These are phyloP conservation scores for Actinostola sp. DNA, from an alignment of 92 coral and sea anemone genomes.

Conservation along the genomic window DNA sequence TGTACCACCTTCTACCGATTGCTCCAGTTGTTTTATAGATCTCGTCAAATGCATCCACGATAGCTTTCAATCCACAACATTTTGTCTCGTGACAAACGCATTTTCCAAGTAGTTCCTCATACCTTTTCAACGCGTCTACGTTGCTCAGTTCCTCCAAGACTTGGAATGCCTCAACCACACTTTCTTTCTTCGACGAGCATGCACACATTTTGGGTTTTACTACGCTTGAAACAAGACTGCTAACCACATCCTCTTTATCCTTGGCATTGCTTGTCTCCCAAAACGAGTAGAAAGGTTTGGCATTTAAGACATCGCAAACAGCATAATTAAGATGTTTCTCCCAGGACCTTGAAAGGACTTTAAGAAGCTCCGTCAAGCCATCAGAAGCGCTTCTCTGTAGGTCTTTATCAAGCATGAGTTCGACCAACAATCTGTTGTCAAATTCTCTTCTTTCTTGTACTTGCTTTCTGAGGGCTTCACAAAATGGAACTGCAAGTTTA, in stretches of 20 bases:
- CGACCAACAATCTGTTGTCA: background rate
- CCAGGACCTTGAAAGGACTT: background rate
- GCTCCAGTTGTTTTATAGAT: background rate
- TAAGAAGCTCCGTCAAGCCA: slow-evolving; percentile 8
- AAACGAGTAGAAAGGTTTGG: background rate
- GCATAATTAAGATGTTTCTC: background rate
- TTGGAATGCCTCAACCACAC: background rate
- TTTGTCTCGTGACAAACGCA: background rate
- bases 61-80: background rate
- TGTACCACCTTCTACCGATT: slow-evolving; percentile 6
- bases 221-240: background rate
- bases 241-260: background rate
- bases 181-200: background rate
- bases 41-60: slow-evolving; percentile 45
- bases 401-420: slow-evolving; percentile 27
- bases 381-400: slow-evolving; percentile 33
- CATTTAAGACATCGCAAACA: slow-evolving; percentile 1
- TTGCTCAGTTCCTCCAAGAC: slow-evolving; percentile 9
- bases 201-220: background rate
- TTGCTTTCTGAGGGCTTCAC: slow-evolving; percentile 23
- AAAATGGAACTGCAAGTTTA: slow-evolving; percentile 41
- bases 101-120: slow-evolving; percentile 10
- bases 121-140: slow-evolving; percentile 1
- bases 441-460: slow-evolving; percentile 3
- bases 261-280: slow-evolving; percentile 4